Conservation (phyloP, 1,140 invertebrate species). For the Drosophila lini region DNA sequence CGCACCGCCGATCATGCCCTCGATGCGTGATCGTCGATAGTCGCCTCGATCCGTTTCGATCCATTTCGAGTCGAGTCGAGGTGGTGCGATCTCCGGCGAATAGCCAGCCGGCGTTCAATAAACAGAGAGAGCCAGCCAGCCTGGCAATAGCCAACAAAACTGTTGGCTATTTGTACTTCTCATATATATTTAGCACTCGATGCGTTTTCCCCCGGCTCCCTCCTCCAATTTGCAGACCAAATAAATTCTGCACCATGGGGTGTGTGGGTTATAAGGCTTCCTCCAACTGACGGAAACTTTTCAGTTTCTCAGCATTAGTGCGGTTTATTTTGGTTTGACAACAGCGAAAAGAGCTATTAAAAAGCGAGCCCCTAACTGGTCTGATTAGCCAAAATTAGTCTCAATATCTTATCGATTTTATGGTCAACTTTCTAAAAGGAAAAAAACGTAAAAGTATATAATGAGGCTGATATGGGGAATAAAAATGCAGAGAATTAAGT, state of each 20-base stretch:
- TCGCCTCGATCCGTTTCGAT: conserved; percentile 24
- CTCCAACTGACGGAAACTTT: conserved; percentile 43
- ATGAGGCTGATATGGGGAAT: background rate
- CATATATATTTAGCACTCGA: conserved; percentile 34
- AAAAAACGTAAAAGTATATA: background rate
- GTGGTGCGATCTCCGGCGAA: conserved; percentile 47
- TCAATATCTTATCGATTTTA: conserved; percentile 47
- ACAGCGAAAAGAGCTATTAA: conserved; percentile 10
- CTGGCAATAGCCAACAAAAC: conserved; percentile 53
- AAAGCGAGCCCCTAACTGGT: conserved; percentile 42
- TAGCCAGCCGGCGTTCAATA: conserved; percentile 39
- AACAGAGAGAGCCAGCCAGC: conserved; percentile 34
- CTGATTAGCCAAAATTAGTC: conserved; percentile 31
- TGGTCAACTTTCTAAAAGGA: conserved; percentile 17
- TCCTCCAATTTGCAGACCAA: conserved; percentile 42
- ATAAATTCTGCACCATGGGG: conserved; percentile 22
- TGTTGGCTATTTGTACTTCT: conserved; percentile 54
- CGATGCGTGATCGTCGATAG: conserved; percentile 67
- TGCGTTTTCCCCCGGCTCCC: conserved; percentile 24
- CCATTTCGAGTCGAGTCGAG: conserved; percentile 23
- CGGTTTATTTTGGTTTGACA: conserved; percentile 20
- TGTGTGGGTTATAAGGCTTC: background rate
- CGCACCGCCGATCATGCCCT: conserved; percentile 60
- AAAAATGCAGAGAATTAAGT: background rate
- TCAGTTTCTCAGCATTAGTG: conserved; percentile 15